Percentiles rank a stretch among this genome's conserved stretches.
These are phyloP conservation scores for Cataglyphis hispanica DNA, from an alignment of 1,140 invertebrate genomes.

Conservation along the genomic window DNA sequence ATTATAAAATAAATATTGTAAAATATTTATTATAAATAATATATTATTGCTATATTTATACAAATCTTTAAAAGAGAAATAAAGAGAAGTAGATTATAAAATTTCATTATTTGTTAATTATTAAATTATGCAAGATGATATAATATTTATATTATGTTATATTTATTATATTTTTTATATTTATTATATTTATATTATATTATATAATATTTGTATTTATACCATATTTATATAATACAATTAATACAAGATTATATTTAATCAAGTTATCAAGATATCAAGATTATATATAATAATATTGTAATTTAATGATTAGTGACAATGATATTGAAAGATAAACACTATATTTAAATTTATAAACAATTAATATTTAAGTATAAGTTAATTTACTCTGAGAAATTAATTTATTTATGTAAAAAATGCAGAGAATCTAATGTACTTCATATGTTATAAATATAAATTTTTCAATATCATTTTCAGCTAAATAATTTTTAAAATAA, in stretches of 20 bases:
- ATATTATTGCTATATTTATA: neutral
- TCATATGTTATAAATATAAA: neutral
- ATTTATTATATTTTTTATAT: too few species aligned
- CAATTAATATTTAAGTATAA: neutral
- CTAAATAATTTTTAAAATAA: neutral
- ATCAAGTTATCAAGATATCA: too few species aligned
- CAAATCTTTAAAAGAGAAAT: neutral
- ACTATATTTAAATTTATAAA: neutral
- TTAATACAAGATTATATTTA: neutral
- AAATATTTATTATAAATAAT: slow-evolving; percentile 12
- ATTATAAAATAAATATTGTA: too few species aligned
- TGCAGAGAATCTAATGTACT: neutral
- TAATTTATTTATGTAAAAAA: neutral
- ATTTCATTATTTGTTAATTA: neutral
- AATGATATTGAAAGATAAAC: neutral
- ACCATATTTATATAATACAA: too few species aligned
- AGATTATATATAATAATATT: neutral
- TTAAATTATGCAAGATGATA: too few species aligned
- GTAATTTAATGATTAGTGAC: neutral
- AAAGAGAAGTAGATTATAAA: neutral
- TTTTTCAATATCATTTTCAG: neutral
- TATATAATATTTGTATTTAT: too few species aligned
- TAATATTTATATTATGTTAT: too few species aligned
- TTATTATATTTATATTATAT: too few species aligned
- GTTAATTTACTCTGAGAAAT: neutral